Conservation (phyloP, 2,113 vertebrate species). For the Tragelaphus strepsiceros region DNA sequence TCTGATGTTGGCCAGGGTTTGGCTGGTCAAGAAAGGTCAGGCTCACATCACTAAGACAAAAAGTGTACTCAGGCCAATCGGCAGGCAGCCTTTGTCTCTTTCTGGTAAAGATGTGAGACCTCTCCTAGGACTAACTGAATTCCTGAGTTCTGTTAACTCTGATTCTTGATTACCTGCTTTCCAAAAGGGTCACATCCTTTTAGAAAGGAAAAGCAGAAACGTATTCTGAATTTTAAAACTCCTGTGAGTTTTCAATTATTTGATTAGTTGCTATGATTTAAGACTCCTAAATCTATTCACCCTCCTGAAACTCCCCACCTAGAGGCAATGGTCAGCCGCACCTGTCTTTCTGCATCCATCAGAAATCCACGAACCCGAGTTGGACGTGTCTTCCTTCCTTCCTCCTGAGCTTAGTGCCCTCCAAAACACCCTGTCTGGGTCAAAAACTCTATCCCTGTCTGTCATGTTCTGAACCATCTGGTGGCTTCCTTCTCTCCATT, state of each 20-base stretch:
- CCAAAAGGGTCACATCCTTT: not conserved
- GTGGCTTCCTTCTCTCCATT: not conserved
- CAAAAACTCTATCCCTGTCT: not conserved
- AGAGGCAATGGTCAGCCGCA: not conserved
- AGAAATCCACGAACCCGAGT: not conserved
- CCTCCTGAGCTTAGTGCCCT: not conserved
- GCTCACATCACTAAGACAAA: not conserved
- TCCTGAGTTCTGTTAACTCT: not conserved
- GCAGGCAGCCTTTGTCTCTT: not conserved
- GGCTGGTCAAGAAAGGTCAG: not conserved
- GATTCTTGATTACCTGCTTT: not conserved
- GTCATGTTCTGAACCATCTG: not conserved
- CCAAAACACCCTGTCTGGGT: not conserved
- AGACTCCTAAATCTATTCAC: not conserved
- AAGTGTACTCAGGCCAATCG: not conserved
- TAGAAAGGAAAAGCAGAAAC: not conserved
- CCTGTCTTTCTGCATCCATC: not conserved
- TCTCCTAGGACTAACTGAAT: not conserved
- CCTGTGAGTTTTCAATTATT: not conserved
- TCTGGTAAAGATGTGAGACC: conserved; percentile 30
- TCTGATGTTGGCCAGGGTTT: not conserved
- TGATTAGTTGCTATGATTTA: not conserved
- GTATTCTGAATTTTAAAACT: not conserved
- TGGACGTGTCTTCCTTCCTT: not conserved
- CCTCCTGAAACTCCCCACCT: not conserved